Base-by-base conservation (phyloP, 2,888 invertebrate species). In the Folsomia candida region DNA sequence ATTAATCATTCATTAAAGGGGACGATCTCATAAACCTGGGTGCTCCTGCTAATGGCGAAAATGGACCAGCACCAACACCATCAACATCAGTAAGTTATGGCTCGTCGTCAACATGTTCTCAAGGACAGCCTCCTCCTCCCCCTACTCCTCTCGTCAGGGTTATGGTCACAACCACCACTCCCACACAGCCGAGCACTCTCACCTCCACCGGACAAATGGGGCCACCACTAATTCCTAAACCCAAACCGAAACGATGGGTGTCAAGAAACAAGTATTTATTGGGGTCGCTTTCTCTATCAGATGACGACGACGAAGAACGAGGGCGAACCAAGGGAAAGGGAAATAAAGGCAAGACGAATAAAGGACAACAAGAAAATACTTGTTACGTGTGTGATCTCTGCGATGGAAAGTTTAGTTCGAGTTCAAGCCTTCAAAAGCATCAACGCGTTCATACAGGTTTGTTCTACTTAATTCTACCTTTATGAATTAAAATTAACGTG, bases 341-440 rank as follows among this genome's bases (percentile, higher is more conserved):
- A 47, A 69, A 68, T 22, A 14, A 37, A 4, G 37, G 37, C 14
- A 14, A 37, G 6, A 14, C 37, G 6, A 37, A 9, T 14, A 37
- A 37, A 4, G 37, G 14, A 4, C 37, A 14, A 37, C n/a, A 28
- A 57, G 25, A 22, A 18, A 18, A 26, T n/a, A 18, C 26, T 18
- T 22, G 47, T 25, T 69, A 58, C 28, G 6, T 26, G 22, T 70
- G 70, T 51, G 14, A 51, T 20, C 26, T 60, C 22, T 70, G 70
- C 25, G 28, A 47, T 1, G 61, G 68, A 37, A 22, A 1, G n/a
- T 71, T 71, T 24, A 47, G 24, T 18, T 58, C 67, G n/a, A 68
- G 59, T 20, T 67, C 67, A 1, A 67, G 67, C 37, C 59, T 37
- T 64, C 59, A 71, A 0, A 67, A 71, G 25, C 71, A 71, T 51